Evolutionary conservation across 2,113 vertebrate genomes (phyloP).

Genomic region (Varanus salvator): DNA sequence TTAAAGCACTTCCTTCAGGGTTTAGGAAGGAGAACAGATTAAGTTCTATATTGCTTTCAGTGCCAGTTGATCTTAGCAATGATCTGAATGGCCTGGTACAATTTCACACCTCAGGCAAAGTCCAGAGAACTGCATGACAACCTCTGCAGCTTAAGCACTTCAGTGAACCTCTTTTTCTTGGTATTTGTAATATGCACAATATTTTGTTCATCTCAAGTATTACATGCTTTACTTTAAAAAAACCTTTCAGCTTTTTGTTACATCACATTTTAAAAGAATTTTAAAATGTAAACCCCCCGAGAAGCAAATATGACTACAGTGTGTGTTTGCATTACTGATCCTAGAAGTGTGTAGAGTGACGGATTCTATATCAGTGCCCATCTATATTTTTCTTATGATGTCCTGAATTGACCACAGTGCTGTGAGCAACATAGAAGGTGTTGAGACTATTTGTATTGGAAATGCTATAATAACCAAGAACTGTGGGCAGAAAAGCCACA

Average conservation of each 20-base stretch:
- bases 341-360: neutral
- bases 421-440: neutral
- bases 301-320: neutral
- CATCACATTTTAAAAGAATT: neutral
- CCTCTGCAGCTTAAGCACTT: neutral
- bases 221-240: neutral
- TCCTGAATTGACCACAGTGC: neutral
- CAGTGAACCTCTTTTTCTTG: neutral
- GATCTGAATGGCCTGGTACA: neutral
- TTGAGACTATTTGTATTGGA: neutral
- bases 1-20: slow-evolving; percentile 18
- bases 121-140: neutral
- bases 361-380: neutral
- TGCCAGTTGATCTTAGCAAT: neutral
- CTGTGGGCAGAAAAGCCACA: neutral
- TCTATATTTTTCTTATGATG: neutral
- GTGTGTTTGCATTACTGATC: neutral
- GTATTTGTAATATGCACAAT: neutral
- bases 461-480: slow-evolving; percentile 6
- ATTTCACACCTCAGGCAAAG: neutral
- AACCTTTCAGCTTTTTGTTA: neutral
- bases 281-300: neutral
- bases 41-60: neutral
- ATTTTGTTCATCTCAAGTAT: neutral
- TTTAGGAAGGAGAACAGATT: neutral